Base-by-base conservation (phyloP, 2,113 vertebrate species). In the Scytalopus superciliaris region DNA sequence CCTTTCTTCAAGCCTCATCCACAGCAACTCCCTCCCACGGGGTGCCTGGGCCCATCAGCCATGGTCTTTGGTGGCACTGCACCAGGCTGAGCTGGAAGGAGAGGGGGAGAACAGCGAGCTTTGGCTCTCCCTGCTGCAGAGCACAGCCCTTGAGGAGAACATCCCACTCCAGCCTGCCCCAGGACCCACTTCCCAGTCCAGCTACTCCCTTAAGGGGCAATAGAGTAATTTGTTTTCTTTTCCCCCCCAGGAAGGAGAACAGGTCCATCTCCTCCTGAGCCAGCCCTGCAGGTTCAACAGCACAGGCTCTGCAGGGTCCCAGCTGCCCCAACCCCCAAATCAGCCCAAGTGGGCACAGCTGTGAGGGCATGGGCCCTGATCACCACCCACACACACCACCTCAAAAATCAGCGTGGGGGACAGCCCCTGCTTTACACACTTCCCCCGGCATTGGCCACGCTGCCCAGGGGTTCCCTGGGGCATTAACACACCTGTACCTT, bases 351-450 rank as follows among this genome's bases (percentile, higher is more conserved):
- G 11, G 42, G 35, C 75, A 35, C 8, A 12, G 66, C 57, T n/a
- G 24, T 1, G 12, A 62, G 21, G 39, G 23, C 19, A 7, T 0
- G 0, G 18, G 14, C 23, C 28, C 17, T 5, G 31, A 67, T 19
- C 27, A 2, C 6, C 53, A 7, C 7, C 13, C 55, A 22, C 50
- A 24, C 56, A 24, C 39, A 5, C 1, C 19, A 10, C 70, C 28
- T 13, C 11, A 0, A 45, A n/a, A 22, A 5, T 3, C 8, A 1
- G 3, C 0, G 3, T 0, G 10, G 14, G 52, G 10, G 12, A 30
- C 35, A 50, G 4, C 1, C 14, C 18, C 11, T 15, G 23, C 47
- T n/a, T 18, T 3, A 0, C 24, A 18, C 68, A 12, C 21, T 4
- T 2, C 7, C 1, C 37, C 55, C 22, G 45, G 33, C 5, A 1